Evolutionary conservation across 2,888 invertebrate genomes (phyloP).

Genomic region (Yponomeuta sedellus): DNA sequence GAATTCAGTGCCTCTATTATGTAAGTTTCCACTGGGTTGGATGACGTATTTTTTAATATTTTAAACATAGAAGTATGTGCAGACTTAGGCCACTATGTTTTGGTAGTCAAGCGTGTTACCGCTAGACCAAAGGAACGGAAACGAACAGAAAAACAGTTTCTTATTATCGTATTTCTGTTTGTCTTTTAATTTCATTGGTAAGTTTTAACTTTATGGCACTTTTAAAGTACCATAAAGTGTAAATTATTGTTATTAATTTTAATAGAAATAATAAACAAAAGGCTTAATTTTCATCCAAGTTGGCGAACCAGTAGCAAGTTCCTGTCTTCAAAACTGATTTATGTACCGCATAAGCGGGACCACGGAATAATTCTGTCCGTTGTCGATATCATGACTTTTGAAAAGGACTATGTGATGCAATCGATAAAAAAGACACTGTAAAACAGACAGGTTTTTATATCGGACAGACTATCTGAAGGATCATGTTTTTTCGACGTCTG

Average conservation of each 20-base stretch:
- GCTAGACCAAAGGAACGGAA: no score
- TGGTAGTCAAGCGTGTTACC: no score
- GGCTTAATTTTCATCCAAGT: neutral
- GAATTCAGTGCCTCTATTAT: neutral
- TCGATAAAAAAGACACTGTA: constrained; percentile 13
- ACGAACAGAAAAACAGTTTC: no score
- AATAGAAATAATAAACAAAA: neutral
- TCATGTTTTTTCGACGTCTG: constrained; percentile 15
- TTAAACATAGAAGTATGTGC: no score
- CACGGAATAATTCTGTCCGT: neutral
- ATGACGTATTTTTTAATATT: no score
- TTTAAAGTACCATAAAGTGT: no score
- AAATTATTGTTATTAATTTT: neutral
- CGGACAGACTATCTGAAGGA: constrained; percentile 6
- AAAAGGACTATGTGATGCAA: constrained; percentile 8
- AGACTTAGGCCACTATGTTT: no score
- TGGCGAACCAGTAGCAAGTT: neutral
- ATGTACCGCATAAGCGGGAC: constrained; percentile 12
- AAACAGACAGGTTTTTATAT: constrained; percentile 15
- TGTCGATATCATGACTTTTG: neutral
- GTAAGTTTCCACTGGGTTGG: neutral
- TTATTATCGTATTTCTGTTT: no score
- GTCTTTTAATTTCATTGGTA: no score
- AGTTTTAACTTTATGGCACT: no score
- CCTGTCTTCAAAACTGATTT: constrained; percentile 26